Evolutionary conservation across 1,140 invertebrate species (phyloP), one percentile per base, ranked within the genome.

Genomic region (Heliconius nattereri): DNA sequence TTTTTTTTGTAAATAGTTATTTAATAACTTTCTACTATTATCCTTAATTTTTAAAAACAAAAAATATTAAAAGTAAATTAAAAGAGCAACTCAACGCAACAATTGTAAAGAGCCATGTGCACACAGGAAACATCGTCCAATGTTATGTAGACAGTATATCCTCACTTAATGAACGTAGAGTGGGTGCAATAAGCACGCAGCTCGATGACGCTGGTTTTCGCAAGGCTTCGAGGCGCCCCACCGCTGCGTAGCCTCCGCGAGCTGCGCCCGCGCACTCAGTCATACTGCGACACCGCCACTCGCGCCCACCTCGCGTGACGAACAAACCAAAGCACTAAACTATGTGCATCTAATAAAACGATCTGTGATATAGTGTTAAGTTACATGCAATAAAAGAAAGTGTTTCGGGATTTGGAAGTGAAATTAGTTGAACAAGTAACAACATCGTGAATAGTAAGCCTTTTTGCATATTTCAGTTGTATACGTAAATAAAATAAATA

Each of bases 361-460:
- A 89, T 90, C 92, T 93, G 91, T 93, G 90, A 94, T 92, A 91
- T 92, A 93, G 89, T 91, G 86, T 89, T 92, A 91, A 91, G 88
- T 91, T 90, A 86, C 86, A 82, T 81, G 75, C 78, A 78, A 81
- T 78, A 78, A 78, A 76, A 81, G 81, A 85, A 81, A 83, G 81
- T 81, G 81, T 77, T 78, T 52, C 32, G 54, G 23, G 78, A 74
- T 74, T 73, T 74, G 35, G 26, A 71, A 85, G 78, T 81, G 83
- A 73, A 79, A 78, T 72, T 66, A 66, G 23, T 77, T 57, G 75
- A 66, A 81, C 74, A 71, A 73, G 71, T 45, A 66, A 66, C 11
- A 45, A 49, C 2, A 77, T 52, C 54, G 45, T 54, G 35, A 29
- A 40, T 52, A 57, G 49, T 76, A 66, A 80, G 75, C 26, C 72